These are phyloP conservation scores for Gymnarchus niloticus DNA, from an alignment of 2,113 vertebrate species.

Conservation along the genomic window DNA sequence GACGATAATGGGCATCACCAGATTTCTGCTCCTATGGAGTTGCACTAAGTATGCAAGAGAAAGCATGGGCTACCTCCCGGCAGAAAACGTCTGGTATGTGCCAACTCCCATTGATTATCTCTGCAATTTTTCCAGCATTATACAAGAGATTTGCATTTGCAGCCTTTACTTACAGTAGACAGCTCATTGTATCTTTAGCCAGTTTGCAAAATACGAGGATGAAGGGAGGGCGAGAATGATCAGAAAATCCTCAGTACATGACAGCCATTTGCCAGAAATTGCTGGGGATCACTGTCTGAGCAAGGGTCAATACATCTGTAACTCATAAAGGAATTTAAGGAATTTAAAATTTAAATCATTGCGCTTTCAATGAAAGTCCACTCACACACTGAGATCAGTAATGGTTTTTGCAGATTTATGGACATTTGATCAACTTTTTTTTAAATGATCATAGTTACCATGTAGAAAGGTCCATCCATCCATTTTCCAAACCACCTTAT, in stretches of 20 bases:
- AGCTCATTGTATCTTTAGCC: not conserved
- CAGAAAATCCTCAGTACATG: constrained; percentile 2
- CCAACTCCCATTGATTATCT: constrained; percentile 23
- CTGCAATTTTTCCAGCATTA: constrained; percentile 9
- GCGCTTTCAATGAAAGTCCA: not conserved
- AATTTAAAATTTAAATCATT: too few species aligned
- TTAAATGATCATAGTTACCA: not conserved
- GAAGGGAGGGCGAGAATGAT: too few species aligned
- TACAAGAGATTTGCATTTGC: constrained; percentile 10
- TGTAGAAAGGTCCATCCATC: too few species aligned
- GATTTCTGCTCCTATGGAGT: constrained; percentile 43
- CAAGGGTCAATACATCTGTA: not conserved
- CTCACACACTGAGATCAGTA: not conserved
- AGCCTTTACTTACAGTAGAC: constrained; percentile 6
- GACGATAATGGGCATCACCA: constrained; percentile 60
- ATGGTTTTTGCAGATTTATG: not conserved
- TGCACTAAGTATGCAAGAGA: constrained; percentile 39
- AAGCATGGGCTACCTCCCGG: constrained; percentile 35
- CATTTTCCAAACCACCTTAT: too few species aligned
- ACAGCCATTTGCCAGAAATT: not conserved
- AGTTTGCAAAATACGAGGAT: constrained; percentile 7
- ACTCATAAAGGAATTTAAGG: not conserved
- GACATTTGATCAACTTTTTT: not conserved
- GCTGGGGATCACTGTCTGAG: not conserved
- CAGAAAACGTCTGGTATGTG: constrained; percentile 19